These are phyloP conservation scores for Kryptopterus vitreolus DNA, from an alignment of 2,797 vertebrate genomes.

Conservation along the genomic window DNA sequence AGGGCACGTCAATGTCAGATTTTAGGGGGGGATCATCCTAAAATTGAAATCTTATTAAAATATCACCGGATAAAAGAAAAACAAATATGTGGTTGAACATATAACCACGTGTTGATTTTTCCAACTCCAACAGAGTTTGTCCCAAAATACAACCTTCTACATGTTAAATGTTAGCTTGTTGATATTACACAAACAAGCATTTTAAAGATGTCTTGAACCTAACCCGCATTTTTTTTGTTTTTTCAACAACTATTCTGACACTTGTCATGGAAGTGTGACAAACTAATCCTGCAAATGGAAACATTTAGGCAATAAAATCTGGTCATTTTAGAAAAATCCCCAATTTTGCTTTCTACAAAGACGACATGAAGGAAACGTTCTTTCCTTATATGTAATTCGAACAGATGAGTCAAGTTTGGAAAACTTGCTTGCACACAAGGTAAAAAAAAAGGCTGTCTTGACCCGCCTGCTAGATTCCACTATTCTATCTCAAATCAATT, in stretches of 20 bases:
- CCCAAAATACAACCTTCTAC: neutral
- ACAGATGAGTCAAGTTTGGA: neutral
- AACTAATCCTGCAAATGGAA: neutral
- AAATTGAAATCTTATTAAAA: neutral
- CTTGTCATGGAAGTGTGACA: neutral
- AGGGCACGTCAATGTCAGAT: neutral
- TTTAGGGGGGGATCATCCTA: neutral
- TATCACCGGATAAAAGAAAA: too few species aligned
- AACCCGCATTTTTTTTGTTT: neutral
- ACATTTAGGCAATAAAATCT: neutral
- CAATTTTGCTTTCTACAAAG: neutral
- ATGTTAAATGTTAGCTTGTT: neutral
- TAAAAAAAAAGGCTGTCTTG: constrained; percentile 27
- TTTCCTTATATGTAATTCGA: constrained; percentile 22
- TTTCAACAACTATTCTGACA: neutral
- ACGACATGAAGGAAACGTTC: neutral
- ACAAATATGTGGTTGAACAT: neutral
- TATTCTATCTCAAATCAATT: constrained; percentile 21
- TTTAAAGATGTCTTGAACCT: neutral
- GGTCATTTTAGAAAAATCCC: neutral
- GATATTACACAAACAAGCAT: neutral
- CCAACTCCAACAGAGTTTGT: neutral
- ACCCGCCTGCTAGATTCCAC: constrained; percentile 21
- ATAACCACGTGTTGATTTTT: neutral
- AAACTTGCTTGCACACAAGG: constrained; percentile 23